Percentiles rank a stretch among this genome's conserved stretches.
phyloP scores from a whole-genome alignment of 2,888 invertebrate genomes.

The Drosophila nr. perissopoda region DNA sequence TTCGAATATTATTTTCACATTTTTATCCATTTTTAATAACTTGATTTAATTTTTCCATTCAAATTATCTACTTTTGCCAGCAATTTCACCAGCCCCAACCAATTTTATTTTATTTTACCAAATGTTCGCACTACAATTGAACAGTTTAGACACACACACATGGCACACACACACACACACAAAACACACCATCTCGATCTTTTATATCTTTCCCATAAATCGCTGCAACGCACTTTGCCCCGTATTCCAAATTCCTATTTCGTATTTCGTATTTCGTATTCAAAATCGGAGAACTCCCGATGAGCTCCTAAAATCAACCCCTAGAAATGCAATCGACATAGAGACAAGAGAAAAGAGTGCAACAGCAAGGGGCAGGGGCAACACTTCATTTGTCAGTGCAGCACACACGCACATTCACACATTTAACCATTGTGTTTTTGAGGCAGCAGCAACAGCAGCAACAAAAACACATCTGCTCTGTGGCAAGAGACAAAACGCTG shows the following conservation, averaged over 20 bases:
- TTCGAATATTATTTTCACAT: not conserved
- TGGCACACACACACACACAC: not conserved
- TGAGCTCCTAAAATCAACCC: constrained; percentile 46
- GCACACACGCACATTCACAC: constrained; percentile 53
- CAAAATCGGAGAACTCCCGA: constrained; percentile 16
- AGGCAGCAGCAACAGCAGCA: constrained; percentile 22
- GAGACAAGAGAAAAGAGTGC: constrained; percentile 41
- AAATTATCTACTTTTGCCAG: not conserved
- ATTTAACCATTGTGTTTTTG: constrained; percentile 47
- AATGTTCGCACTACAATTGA: not conserved
- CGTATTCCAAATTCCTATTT: not conserved
- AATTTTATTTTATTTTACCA: not conserved
- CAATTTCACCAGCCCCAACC: not conserved
- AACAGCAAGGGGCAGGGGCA: constrained; percentile 41
- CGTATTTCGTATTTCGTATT: constrained; percentile 12
- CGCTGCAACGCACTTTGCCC: constrained; percentile 57
- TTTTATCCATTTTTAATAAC: not conserved
- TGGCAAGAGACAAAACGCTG: constrained; percentile 32
- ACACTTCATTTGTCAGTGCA: constrained; percentile 72
- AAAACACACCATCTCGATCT: not conserved
- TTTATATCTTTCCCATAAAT: constrained; percentile 70
- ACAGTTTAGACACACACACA: not conserved
- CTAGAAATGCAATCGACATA: constrained; percentile 28
- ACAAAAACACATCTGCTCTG: constrained; percentile 68
- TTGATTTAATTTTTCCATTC: fast-evolving